Percentiles rank a stretch among this genome's conserved stretches.
Conservation (phyloP, 2,888 invertebrate species). For the Mallateleia sp. region DNA sequence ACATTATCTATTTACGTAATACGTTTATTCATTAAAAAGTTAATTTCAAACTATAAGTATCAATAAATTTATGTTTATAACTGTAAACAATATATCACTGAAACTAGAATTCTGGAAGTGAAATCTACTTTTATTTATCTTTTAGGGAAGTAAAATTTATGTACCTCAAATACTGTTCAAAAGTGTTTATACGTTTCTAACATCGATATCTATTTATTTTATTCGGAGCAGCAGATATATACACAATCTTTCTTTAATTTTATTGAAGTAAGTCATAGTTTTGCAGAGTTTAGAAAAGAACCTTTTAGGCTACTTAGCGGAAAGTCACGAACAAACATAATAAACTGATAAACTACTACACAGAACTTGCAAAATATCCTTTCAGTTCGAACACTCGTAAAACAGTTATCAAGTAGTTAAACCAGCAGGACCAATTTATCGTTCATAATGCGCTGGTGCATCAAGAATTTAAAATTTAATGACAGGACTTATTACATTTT, state of each 20-base stretch:
- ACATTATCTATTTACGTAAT: no score
- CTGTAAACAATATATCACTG: background rate
- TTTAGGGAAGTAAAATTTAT: background rate
- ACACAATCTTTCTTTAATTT: constrained; percentile 6
- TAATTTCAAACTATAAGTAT: no score
- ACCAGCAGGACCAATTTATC: constrained; percentile 67
- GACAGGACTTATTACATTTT: constrained; percentile 15
- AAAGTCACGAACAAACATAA: constrained; percentile 57
- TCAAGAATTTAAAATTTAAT: constrained; percentile 67
- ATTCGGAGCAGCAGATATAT: constrained; percentile 5
- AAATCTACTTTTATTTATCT: no score
- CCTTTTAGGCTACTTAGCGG: constrained; percentile 36
- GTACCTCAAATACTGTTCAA: background rate
- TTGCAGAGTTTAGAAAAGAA: constrained; percentile 27
- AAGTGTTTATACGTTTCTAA: background rate
- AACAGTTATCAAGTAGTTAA: constrained; percentile 80
- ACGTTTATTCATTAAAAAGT: constrained; percentile 77
- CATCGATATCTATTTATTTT: background rate
- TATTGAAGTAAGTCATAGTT: constrained; percentile 23
- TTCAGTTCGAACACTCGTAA: constrained; percentile 75
- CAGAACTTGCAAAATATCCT: constrained; percentile 48
- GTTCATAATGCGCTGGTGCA: constrained; percentile 65
- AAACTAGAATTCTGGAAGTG: no score
- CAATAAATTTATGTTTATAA: no score
- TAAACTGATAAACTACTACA: constrained; percentile 59